phyloP scores from a whole-genome alignment of 2,797 vertebrate genomes.

The Taenioides sp. region DNA sequence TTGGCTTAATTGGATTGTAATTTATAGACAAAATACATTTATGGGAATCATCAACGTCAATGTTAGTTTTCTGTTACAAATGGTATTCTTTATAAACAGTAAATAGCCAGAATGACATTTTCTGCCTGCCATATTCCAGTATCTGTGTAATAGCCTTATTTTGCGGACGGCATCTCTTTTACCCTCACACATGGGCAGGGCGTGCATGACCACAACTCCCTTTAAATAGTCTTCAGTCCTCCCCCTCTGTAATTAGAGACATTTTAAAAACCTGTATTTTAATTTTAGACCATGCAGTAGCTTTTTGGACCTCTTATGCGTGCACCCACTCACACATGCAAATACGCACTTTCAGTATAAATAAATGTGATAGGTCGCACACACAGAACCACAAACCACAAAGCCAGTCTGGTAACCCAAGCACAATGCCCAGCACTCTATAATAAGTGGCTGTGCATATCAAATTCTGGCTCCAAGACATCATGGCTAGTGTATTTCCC shows the following conservation, averaged over 20 bases:
- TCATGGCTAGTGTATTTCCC: conserved; percentile 32
- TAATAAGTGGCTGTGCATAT: conserved; percentile 72
- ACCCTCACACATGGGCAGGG: conserved; percentile 73
- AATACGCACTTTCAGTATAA: conserved; percentile 62
- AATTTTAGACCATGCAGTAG: conserved; percentile 80
- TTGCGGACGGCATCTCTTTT: conserved; percentile 40
- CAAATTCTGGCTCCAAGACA: conserved; percentile 49
- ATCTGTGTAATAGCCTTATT: conserved; percentile 49
- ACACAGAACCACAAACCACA: conserved; percentile 63
- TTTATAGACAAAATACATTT: too few relatives aligned
- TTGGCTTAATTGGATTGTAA: too few relatives aligned
- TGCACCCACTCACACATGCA: conserved; percentile 23
- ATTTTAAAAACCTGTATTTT: conserved; percentile 83
- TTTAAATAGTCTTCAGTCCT: conserved; percentile 76
- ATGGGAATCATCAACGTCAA: too few relatives aligned
- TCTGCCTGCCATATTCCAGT: conserved; percentile 31
- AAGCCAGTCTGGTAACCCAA: conserved; percentile 69
- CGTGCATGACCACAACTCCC: conserved; percentile 76
- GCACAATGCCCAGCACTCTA: conserved; percentile 70
- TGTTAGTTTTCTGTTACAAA: background rate
- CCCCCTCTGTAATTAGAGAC: conserved; percentile 83
- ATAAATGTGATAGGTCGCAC: conserved; percentile 68
- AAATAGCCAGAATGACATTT: conserved; percentile 25
- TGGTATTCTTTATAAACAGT: conserved; percentile 40
- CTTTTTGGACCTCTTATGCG: conserved; percentile 58